Percentiles rank a stretch among this genome's conserved stretches.
Conservation (phyloP, 2,797 vertebrate genomes). For the Setipinna tenuifilis region DNA sequence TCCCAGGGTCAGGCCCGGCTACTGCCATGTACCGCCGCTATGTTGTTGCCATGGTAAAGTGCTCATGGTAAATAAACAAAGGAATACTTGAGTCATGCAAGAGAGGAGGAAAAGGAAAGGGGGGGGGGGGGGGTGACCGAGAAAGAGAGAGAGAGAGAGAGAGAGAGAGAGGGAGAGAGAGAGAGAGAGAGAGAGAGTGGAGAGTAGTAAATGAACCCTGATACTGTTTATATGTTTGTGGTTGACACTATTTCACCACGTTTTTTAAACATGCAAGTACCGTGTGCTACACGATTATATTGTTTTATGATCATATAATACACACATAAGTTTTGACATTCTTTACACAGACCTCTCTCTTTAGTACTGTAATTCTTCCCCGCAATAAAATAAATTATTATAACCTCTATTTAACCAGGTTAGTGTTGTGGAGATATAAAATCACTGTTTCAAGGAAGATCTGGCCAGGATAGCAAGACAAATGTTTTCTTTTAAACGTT, state of each 20-base stretch:
- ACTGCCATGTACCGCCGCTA: background rate
- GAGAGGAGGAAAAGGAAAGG: background rate
- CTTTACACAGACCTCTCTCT: background rate
- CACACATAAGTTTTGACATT: background rate
- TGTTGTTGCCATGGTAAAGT: constrained; percentile 18
- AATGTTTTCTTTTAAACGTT: no score
- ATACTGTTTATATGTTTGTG: background rate
- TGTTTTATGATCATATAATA: background rate
- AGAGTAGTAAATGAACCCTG: background rate
- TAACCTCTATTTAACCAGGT: no score
- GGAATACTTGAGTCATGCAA: constrained; percentile 8
- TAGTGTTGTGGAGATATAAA: no score
- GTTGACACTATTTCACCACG: background rate
- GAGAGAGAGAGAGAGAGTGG: background rate
- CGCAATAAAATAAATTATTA: background rate
- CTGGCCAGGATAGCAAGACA: no score
- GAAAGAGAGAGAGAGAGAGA: background rate
- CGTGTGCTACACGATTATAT: background rate
- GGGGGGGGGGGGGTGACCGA: no score
- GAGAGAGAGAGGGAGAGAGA: background rate
- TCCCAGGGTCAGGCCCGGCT: background rate
- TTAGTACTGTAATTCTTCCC: background rate
- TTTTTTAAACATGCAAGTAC: background rate
- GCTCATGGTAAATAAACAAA: background rate
- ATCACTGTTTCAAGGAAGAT: no score